Conservation (phyloP, 2,113 vertebrate genomes). For the Pteropus alecto region DNA sequence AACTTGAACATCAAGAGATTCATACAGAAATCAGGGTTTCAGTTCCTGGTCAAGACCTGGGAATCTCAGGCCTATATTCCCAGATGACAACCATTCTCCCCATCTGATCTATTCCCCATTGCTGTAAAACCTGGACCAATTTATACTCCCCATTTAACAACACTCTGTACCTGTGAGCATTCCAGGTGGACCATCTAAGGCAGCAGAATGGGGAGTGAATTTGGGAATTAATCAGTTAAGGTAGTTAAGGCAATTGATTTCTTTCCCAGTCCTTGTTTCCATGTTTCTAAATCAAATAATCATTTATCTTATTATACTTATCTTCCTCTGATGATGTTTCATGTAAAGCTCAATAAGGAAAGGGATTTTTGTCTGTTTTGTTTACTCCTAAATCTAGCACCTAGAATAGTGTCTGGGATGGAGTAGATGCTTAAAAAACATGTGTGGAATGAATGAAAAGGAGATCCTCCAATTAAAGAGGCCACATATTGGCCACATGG, state of each 20-base stretch:
- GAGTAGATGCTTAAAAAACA: background rate
- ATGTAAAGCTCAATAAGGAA: background rate
- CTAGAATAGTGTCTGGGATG: background rate
- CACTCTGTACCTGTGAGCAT: background rate
- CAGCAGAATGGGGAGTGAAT: background rate
- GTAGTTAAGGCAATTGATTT: background rate
- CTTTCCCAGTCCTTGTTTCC: background rate
- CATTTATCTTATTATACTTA: background rate
- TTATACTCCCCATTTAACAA: background rate
- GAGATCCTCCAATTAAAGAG: background rate
- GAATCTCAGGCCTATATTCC: background rate
- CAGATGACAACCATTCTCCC: background rate
- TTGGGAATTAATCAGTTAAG: background rate
- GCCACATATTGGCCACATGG: background rate
- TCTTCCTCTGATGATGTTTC: background rate
- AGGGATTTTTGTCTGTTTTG: background rate
- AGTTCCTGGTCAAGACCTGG: background rate
- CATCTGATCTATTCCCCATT: background rate
- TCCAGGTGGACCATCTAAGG: background rate
- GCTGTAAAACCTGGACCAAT: background rate
- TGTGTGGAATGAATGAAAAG: background rate
- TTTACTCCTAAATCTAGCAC: background rate
- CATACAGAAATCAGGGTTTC: background rate
- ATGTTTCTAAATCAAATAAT: slow-evolving; percentile 37
- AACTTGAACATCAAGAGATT: background rate